Conservation (phyloP, 2,888 invertebrate genomes). For the Anoplius nigerrimus region DNA sequence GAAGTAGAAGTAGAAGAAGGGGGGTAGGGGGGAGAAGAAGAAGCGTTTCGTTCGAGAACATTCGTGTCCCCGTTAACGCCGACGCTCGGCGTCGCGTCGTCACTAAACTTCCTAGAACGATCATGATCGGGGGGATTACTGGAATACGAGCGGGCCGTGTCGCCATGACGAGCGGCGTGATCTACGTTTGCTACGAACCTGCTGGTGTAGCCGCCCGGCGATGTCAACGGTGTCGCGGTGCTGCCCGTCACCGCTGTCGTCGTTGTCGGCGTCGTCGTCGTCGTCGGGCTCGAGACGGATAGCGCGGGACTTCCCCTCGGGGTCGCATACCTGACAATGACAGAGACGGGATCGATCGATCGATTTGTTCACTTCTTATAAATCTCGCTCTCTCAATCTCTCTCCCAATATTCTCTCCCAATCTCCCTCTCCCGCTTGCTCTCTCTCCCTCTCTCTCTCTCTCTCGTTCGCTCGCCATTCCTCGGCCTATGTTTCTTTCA, state of each 20-base stretch:
- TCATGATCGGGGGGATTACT: slow-evolving; percentile 71
- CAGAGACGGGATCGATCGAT: slow-evolving; percentile 34
- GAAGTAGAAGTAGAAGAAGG: not conserved
- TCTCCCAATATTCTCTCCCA: slow-evolving; percentile 1
- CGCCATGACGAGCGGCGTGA: slow-evolving; percentile 53
- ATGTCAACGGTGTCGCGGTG: slow-evolving; percentile 50
- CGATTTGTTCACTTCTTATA: slow-evolving; percentile 32
- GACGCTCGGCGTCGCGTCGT: slow-evolving; percentile 47
- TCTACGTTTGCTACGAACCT: slow-evolving; percentile 74
- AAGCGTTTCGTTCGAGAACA: not conserved
- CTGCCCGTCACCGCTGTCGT: slow-evolving; percentile 45
- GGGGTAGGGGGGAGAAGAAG: not conserved
- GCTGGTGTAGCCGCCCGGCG: slow-evolving; percentile 81
- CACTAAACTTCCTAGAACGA: slow-evolving; percentile 70
- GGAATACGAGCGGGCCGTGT: slow-evolving; percentile 65
- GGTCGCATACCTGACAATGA: slow-evolving; percentile 68
- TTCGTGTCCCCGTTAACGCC: slow-evolving; percentile 18
- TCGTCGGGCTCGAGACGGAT: slow-evolving; percentile 61
- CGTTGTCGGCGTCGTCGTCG: slow-evolving; percentile 58
- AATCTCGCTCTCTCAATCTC: not conserved
- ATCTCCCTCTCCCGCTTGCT: not conserved
- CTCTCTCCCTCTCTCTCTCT: slow-evolving; percentile 2
- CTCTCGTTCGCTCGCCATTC: not conserved
- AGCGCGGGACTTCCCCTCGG: slow-evolving; percentile 73
- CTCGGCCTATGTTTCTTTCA: not conserved